A percentile compares a stretch with the other conserved stretches of the same genome.
Conservation (phyloP, 2,888 invertebrate species). For the Volucella bombylans region DNA sequence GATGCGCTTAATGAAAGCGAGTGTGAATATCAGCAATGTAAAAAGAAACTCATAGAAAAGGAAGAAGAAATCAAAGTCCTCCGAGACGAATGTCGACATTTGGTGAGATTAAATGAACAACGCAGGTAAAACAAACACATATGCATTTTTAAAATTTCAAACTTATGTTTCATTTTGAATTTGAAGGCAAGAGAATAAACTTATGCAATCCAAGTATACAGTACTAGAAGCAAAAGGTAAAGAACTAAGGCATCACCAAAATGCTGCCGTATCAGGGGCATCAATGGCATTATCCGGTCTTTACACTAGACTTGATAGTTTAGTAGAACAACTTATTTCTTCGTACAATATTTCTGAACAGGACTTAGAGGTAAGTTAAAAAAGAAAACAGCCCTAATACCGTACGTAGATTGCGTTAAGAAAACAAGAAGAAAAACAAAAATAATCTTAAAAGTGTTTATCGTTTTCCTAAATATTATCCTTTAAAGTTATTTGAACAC, state of each 20-base stretch:
- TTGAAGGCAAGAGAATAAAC: slow-evolving; percentile 86
- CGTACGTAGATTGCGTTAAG: not conserved
- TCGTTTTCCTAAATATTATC: no score
- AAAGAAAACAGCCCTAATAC: not conserved
- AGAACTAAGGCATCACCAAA: slow-evolving; percentile 87
- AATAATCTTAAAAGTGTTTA: no score
- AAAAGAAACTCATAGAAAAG: slow-evolving; percentile 82
- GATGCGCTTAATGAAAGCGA: slow-evolving; percentile 92
- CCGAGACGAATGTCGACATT: slow-evolving; percentile 90
- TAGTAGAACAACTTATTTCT: slow-evolving; percentile 88
- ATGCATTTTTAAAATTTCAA: not conserved
- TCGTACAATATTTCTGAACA: slow-evolving; percentile 90
- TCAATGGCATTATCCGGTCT: slow-evolving; percentile 88
- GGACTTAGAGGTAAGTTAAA: slow-evolving; percentile 86
- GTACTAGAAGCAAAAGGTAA: slow-evolving; percentile 86
- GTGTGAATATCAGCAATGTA: slow-evolving; percentile 78
- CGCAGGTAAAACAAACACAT: slow-evolving; percentile 83
- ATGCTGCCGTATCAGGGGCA: slow-evolving; percentile 87
- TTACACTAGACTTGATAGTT: slow-evolving; percentile 86
- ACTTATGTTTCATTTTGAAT: not conserved
- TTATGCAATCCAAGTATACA: slow-evolving; percentile 86
- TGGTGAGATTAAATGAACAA: slow-evolving; percentile 91
- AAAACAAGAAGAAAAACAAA: no score
- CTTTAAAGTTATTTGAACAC: no score
- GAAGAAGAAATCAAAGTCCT: slow-evolving; percentile 85